Conservation (phyloP, 2,113 vertebrate genomes). For the Erpornis zantholeuca region DNA sequence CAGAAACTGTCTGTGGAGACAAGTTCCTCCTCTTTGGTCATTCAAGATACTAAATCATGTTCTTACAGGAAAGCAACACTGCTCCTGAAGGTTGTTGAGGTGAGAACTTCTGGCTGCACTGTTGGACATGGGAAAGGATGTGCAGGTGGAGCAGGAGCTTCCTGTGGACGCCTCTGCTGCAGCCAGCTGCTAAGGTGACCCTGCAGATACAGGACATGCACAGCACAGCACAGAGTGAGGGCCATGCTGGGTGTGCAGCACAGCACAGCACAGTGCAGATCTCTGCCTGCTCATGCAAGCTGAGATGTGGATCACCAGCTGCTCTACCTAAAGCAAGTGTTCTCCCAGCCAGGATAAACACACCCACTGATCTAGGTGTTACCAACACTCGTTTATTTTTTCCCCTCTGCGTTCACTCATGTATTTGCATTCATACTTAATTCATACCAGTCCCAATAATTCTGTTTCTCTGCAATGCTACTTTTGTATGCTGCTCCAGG, state of each 20-base stretch:
- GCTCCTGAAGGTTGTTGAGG: background rate
- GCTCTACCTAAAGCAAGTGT: background rate
- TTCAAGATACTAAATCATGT: background rate
- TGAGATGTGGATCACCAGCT: background rate
- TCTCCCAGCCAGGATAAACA: background rate
- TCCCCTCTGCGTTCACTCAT: background rate
- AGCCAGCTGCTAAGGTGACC: background rate
- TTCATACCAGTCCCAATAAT: background rate
- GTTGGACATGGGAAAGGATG: background rate
- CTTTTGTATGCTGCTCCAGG: background rate
- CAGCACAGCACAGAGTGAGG: background rate
- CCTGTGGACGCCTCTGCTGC: background rate
- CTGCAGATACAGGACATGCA: fast-evolving
- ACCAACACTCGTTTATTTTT: background rate
- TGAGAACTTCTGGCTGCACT: background rate
- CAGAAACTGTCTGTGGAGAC: background rate
- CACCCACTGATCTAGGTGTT: background rate
- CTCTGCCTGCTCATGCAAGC: background rate
- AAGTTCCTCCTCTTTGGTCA: background rate
- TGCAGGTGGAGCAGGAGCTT: background rate
- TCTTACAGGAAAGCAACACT: background rate
- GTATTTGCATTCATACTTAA: background rate
- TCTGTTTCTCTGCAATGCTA: background rate
- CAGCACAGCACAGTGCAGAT: background rate
- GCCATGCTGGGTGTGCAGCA: background rate